Conservation (phyloP, 1,140 invertebrate species). For the Spodoptera litura region DNA sequence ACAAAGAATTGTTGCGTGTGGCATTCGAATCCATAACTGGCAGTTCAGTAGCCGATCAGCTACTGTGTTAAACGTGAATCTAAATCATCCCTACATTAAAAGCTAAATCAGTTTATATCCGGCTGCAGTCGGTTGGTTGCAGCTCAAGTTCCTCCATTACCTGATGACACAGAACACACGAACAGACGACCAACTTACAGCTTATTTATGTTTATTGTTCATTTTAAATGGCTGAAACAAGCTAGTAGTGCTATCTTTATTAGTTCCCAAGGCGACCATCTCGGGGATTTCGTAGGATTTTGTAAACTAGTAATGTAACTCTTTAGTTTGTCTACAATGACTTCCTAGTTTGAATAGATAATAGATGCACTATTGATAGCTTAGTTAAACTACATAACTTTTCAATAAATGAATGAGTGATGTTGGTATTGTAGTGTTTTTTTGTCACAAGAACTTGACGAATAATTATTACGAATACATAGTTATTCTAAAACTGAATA, state of each 20-base stretch:
- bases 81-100: too few species aligned
- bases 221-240: slow-evolving; percentile 45
- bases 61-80: too few species aligned
- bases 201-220: slow-evolving; percentile 53
- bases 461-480: too few species aligned
- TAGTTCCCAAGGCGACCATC: slow-evolving; percentile 26
- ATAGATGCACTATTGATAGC: neutral
- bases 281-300: neutral
- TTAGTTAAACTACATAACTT: too few species aligned
- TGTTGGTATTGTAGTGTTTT: too few species aligned
- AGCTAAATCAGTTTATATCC: too few species aligned
- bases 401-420: neutral
- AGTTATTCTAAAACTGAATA: too few species aligned
- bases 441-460: too few species aligned
- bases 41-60: too few species aligned
- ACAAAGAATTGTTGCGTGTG: too few species aligned
- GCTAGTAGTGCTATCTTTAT: slow-evolving; percentile 35
- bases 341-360: slow-evolving; percentile 14
- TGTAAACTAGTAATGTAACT: neutral
- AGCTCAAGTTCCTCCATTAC: slow-evolving; percentile 2
- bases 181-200: neutral
- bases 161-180: neutral
- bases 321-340: slow-evolving; percentile 9
- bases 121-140: too few species aligned
- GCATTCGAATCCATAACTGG: too few species aligned